Evolutionary conservation across 2,888 invertebrate genomes (phyloP).

Genomic region (Caenorhabditis wallacei): DNA sequence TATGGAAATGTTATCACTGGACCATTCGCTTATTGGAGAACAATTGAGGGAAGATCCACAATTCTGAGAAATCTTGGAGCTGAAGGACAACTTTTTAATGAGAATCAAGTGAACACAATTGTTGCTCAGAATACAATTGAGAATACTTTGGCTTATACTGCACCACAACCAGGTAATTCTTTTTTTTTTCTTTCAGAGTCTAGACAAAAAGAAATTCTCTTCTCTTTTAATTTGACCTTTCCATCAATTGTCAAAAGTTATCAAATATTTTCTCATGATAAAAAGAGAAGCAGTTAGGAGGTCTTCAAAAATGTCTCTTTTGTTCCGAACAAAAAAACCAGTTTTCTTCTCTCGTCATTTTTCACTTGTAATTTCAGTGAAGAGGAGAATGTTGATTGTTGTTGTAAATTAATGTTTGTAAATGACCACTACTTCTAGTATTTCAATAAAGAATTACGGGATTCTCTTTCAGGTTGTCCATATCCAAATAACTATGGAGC

Average conservation of each 20-base stretch:
- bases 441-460: constrained; percentile 4
- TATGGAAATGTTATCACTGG: constrained; percentile 79
- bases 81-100: constrained; percentile 79
- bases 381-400: constrained; percentile 16
- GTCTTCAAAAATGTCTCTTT: constrained; percentile 40
- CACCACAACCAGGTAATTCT: constrained; percentile 76
- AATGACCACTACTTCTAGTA: constrained; percentile 17
- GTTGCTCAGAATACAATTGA: constrained; percentile 81
- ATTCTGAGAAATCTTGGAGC: constrained; percentile 79
- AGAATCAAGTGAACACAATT: constrained; percentile 78
- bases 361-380: constrained; percentile 1
- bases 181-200: background rate
- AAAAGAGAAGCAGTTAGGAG: background rate
- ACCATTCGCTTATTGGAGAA: constrained; percentile 82
- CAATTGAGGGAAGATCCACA: constrained; percentile 80
- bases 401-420: constrained; percentile 19
- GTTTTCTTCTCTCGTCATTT: constrained; percentile 4
- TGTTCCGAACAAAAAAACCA: constrained; percentile 27
- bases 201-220: constrained; percentile 9
- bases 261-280: constrained; percentile 16
- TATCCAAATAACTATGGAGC: constrained; percentile 82
- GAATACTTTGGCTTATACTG: constrained; percentile 82
- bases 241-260: constrained; percentile 17
- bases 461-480: constrained; percentile 77
- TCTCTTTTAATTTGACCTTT: constrained; percentile 15